A percentile compares a stretch with the other conserved stretches of the same genome.
Conservation (phyloP, 2,797 vertebrate species). For the Otolemur crassicaudatus region DNA sequence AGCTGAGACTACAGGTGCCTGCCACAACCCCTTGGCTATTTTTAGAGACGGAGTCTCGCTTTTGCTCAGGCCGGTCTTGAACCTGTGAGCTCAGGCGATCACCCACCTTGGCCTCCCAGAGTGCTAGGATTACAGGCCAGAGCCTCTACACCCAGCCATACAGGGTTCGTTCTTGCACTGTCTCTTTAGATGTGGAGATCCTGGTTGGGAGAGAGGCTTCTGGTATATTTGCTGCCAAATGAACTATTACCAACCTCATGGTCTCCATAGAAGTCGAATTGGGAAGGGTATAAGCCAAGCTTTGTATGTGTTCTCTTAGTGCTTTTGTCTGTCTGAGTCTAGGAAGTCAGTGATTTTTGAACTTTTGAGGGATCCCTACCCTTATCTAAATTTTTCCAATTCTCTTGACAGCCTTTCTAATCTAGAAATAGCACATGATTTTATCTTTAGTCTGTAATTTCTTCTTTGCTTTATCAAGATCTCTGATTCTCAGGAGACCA, state of each 20-base stretch:
- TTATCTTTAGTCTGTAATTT: background rate
- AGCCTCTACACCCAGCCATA: no score
- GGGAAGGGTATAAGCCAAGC: background rate
- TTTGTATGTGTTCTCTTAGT: background rate
- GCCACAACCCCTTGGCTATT: no score
- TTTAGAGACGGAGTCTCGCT: no score
- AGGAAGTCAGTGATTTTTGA: background rate
- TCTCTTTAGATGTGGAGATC: no score
- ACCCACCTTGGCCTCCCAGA: no score
- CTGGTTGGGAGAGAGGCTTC: rapidly evolving
- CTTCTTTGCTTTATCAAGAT: background rate
- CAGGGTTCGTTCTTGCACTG: rapidly evolving
- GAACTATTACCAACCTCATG: rapidly evolving
- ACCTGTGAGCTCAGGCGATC: no score
- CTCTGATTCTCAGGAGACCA: background rate
- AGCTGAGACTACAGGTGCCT: no score
- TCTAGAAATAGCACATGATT: background rate
- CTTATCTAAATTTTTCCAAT: background rate
- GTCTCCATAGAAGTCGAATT: rapidly evolving
- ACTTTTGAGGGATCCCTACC: background rate
- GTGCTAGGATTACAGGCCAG: no score
- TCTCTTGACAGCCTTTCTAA: background rate
- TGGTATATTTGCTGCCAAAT: rapidly evolving
- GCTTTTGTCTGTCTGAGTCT: rapidly evolving
- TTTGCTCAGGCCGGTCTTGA: no score